Percentiles rank a stretch among this genome's conserved stretches.
phyloP scores from a whole-genome alignment of 2,797 vertebrate species.

The Botia kubotai region DNA sequence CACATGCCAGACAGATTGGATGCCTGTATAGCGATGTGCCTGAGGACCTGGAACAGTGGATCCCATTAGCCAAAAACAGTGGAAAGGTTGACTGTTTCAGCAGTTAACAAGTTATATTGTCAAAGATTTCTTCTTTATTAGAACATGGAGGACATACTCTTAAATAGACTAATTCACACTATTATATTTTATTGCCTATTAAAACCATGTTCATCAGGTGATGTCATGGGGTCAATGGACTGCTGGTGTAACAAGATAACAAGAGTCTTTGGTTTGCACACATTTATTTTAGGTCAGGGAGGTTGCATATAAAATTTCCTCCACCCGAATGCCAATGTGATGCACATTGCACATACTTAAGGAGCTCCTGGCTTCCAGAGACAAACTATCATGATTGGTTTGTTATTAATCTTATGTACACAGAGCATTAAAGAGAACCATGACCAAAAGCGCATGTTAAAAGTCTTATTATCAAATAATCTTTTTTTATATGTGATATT shows the following conservation, averaged over 20 bases:
- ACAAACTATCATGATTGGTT: conserved; percentile 88
- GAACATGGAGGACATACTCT: no score
- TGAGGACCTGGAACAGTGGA: conserved; percentile 82
- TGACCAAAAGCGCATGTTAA: conserved; percentile 92
- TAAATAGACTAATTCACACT: no score
- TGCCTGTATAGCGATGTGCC: conserved; percentile 89
- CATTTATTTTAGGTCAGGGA: conserved; percentile 85
- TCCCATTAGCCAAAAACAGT: not conserved
- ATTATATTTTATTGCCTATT: no score
- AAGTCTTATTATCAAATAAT: not conserved
- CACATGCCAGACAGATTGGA: conserved; percentile 87
- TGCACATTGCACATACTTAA: conserved; percentile 87
- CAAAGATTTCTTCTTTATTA: no score
- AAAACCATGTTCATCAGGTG: not conserved
- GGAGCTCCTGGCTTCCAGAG: conserved; percentile 85
- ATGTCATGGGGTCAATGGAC: not conserved
- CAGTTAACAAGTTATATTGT: not conserved
- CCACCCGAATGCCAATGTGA: conserved; percentile 83
- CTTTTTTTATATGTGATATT: no score
- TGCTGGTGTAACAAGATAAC: no score
- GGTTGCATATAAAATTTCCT: conserved; percentile 94
- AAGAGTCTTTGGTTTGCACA: not conserved
- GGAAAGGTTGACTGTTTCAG: no score
- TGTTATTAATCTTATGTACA: conserved; percentile 91
- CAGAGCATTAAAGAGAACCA: conserved; percentile 93